Percentiles rank a stretch among this genome's conserved stretches.
phyloP scores from a whole-genome alignment of 2,888 invertebrate genomes.

The Antheraea yamamai region DNA sequence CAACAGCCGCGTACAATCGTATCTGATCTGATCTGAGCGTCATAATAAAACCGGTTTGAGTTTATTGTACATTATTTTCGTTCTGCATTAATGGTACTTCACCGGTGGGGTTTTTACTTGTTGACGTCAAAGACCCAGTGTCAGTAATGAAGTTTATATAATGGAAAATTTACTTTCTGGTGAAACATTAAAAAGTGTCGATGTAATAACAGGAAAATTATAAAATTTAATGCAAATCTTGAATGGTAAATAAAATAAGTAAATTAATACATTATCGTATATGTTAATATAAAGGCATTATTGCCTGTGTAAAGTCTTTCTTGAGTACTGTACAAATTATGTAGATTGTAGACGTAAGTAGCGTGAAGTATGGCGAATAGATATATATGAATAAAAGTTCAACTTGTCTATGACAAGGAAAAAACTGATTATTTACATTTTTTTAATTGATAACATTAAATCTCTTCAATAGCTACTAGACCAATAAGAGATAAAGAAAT shows the following conservation, averaged over 20 bases:
- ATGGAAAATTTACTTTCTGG: constrained; percentile 3
- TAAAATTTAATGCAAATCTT: not conserved
- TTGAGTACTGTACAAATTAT: no score
- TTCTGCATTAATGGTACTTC: constrained; percentile 10
- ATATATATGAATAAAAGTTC: no score
- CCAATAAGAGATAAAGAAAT: no score
- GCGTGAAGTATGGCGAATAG: no score
- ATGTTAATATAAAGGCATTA: no score
- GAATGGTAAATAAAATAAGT: not conserved
- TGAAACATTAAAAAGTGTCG: not conserved
- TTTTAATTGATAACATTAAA: no score
- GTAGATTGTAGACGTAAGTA: no score
- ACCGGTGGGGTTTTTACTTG: constrained; percentile 10
- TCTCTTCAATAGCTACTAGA: no score
- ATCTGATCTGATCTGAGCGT: not conserved
- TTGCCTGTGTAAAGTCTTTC: no score
- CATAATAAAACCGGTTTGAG: not conserved
- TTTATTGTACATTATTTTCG: not conserved
- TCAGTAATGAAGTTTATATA: not conserved
- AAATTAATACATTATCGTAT: not conserved
- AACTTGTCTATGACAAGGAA: no score
- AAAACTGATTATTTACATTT: no score
- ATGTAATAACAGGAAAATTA: not conserved
- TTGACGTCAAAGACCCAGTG: constrained; percentile 1
- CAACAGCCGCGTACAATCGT: not conserved